Percentiles rank a stretch among this genome's conserved stretches.
These are phyloP conservation scores for Xylota sylvarum DNA, from an alignment of 2,888 invertebrate genomes.

Conservation along the genomic window DNA sequence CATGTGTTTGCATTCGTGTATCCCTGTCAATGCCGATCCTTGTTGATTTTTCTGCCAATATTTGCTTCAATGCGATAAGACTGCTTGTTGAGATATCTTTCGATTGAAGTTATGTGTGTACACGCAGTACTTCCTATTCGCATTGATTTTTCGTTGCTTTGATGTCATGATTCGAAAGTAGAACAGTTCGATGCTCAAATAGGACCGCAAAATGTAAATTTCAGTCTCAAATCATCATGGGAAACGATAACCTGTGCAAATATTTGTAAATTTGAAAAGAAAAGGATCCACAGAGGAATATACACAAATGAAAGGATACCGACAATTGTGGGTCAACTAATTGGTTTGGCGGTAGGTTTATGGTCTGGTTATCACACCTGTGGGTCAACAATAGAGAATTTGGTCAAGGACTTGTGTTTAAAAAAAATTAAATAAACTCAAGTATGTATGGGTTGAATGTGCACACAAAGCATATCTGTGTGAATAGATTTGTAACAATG, in stretches of 20 bases:
- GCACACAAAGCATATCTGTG: not conserved
- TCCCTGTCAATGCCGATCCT: slow-evolving; percentile 55
- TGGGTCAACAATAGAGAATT: slow-evolving; percentile 37
- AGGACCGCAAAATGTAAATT: slow-evolving; percentile 40
- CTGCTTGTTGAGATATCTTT: slow-evolving; percentile 17
- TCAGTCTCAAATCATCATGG: slow-evolving; percentile 18
- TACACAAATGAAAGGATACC: slow-evolving; percentile 57
- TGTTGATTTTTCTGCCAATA: slow-evolving; percentile 74
- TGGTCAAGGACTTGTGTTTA: slow-evolving; percentile 32
- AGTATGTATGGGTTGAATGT: slow-evolving; percentile 32
- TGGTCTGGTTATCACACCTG: slow-evolving; percentile 76
- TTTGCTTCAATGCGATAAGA: slow-evolving; percentile 68
- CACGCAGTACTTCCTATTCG: slow-evolving; percentile 32
- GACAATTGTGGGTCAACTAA: slow-evolving; percentile 70
- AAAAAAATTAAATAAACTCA: slow-evolving; percentile 11
- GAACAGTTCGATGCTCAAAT: slow-evolving; percentile 44
- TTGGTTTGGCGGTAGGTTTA: slow-evolving; percentile 74
- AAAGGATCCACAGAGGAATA: slow-evolving; percentile 53
- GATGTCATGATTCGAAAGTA: slow-evolving; percentile 58
- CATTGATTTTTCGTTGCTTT: slow-evolving; percentile 52
- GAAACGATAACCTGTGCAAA: slow-evolving; percentile 69
- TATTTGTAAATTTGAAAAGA: slow-evolving; percentile 61
- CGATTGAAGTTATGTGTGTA: slow-evolving; percentile 38
- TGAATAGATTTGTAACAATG: not conserved
- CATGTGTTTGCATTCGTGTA: slow-evolving; percentile 44